These are phyloP conservation scores for Spodoptera picta DNA, from an alignment of 2,888 invertebrate genomes.

Conservation along the genomic window DNA sequence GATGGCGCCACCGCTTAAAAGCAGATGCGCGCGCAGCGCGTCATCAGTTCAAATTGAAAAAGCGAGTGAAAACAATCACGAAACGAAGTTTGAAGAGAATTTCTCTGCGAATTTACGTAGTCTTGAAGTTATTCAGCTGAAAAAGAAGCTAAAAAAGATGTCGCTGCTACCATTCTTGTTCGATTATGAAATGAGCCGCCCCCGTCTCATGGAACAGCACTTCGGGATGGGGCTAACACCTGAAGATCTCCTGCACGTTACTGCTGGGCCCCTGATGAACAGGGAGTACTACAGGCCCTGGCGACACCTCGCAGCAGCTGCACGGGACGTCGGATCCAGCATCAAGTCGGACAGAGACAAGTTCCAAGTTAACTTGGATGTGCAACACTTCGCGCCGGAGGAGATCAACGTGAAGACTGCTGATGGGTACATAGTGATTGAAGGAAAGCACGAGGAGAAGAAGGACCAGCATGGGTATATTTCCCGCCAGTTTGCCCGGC, in stretches of 20 bases:
- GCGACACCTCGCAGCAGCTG: constrained; percentile 82
- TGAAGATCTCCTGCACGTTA: constrained; percentile 79
- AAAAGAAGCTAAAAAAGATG: constrained; percentile 68
- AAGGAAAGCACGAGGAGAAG: constrained; percentile 94
- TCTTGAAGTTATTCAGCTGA: constrained; percentile 19
- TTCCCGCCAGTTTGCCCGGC: constrained; percentile 92
- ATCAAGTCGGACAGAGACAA: constrained; percentile 85
- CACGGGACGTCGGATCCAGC: constrained; percentile 86
- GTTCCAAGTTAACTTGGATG: constrained; percentile 91
- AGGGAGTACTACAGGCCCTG: constrained; percentile 81
- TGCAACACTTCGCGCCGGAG: constrained; percentile 92
- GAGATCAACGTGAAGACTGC: constrained; percentile 93
- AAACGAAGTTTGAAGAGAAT: constrained; percentile 27
- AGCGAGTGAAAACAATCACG: constrained; percentile 34
- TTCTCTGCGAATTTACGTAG: constrained; percentile 13
- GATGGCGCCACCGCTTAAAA: constrained; percentile 68
- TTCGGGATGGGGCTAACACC: constrained; percentile 86
- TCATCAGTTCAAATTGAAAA: constrained; percentile 68
- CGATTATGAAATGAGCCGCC: constrained; percentile 71
- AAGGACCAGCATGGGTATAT: constrained; percentile 93
- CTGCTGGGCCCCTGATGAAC: constrained; percentile 64
- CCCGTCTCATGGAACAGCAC: constrained; percentile 85
- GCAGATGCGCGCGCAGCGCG: constrained; percentile 55
- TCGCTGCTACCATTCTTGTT: constrained; percentile 84
- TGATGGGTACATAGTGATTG: constrained; percentile 91